phyloP scores from a whole-genome alignment of 2,113 vertebrate species.

The Platysteira castanea region DNA sequence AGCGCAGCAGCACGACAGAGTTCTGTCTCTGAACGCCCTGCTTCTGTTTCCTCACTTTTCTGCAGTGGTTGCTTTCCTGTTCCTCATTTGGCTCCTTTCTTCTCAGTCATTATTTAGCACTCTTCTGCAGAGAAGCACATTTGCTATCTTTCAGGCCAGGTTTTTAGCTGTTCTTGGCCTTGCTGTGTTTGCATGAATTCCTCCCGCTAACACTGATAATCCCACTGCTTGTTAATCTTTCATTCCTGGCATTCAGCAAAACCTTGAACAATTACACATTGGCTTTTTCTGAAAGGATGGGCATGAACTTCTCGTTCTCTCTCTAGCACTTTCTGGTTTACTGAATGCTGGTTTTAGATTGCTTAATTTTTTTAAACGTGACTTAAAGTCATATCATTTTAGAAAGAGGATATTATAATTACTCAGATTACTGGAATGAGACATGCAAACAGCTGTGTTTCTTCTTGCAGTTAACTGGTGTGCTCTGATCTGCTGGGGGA shows the following conservation, averaged over 20 bases:
- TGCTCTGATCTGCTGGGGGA: not conserved
- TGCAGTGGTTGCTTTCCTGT: not conserved
- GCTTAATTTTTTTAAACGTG: not conserved
- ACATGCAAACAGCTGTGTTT: not conserved
- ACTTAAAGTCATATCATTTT: not conserved
- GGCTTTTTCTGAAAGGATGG: not conserved
- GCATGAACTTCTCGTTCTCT: not conserved
- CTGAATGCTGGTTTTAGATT: not conserved
- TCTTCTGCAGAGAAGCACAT: not conserved
- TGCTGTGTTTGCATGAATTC: not conserved
- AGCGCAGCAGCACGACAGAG: fast-evolving
- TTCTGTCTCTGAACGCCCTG: not conserved
- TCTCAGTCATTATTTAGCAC: not conserved
- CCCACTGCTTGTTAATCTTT: slow-evolving; percentile 16
- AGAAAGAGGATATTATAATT: not conserved
- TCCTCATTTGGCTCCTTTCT: not conserved
- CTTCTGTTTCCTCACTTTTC: not conserved
- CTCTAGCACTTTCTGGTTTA: not conserved
- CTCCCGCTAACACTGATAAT: not conserved
- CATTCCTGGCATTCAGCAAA: slow-evolving; percentile 18
- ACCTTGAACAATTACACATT: not conserved
- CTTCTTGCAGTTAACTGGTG: not conserved
- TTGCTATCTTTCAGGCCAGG: slow-evolving; percentile 24
- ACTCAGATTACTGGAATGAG: not conserved
- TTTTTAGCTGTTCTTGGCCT: slow-evolving; percentile 15